Evolutionary conservation across 2,888 invertebrate genomes (phyloP).

Genomic region (Leptinotarsa juncta): DNA sequence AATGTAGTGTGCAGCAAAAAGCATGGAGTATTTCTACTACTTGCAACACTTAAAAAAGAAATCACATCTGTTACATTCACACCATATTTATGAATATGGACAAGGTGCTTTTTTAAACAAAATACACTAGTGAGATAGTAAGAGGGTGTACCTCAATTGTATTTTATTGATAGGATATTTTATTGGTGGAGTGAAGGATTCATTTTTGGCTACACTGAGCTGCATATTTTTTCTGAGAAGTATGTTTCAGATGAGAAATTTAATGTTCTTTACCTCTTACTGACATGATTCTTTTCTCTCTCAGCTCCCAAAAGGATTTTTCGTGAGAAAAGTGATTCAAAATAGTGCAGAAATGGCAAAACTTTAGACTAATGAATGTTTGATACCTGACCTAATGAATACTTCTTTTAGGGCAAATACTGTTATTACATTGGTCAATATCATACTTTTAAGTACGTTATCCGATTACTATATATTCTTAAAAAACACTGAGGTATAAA

Average conservation of each 20-base stretch:
- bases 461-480: slow-evolving; percentile 51
- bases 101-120: not conserved
- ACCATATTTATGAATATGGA: slow-evolving; percentile 28
- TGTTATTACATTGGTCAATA: slow-evolving; percentile 59
- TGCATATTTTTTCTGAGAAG: no score
- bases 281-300: not conserved
- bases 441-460: slow-evolving; percentile 56
- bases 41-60: slow-evolving; percentile 41
- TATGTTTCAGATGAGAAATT: no score
- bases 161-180: no score
- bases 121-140: not conserved
- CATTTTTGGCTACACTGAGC: no score
- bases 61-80: slow-evolving; percentile 52
- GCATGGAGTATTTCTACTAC: slow-evolving; percentile 46
- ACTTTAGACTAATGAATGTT: slow-evolving; percentile 44
- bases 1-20: slow-evolving; percentile 51
- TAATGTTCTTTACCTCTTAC: slow-evolving; percentile 6
- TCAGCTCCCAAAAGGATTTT: not conserved
- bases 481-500: slow-evolving; percentile 63
- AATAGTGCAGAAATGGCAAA: slow-evolving; percentile 40
- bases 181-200: no score
- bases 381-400: slow-evolving; percentile 47
- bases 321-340: slow-evolving; percentile 20
- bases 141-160: not conserved
- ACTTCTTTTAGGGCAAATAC: slow-evolving; percentile 52